A percentile compares a stretch with the other conserved stretches of the same genome.
phyloP scores from a whole-genome alignment of 2,888 invertebrate genomes.

The Drosophila mimica region DNA sequence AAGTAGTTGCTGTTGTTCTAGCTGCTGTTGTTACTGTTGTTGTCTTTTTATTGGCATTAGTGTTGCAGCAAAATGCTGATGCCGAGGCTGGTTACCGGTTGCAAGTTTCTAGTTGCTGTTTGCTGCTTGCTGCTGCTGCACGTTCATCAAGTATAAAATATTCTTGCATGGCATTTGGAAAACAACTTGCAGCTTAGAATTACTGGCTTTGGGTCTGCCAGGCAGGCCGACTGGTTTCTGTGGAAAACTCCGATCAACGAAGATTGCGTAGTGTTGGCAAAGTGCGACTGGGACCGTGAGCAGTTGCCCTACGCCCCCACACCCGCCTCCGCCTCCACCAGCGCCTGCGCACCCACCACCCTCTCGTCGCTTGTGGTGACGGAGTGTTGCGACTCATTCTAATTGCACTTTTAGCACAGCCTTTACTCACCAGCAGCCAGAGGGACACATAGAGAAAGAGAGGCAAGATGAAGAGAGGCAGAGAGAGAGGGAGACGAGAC shows the following conservation, averaged over 20 bases:
- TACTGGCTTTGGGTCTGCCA: constrained; percentile 47
- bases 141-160: constrained; percentile 72
- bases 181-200: constrained; percentile 73
- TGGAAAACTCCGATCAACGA: constrained; percentile 51
- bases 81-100: constrained; percentile 52
- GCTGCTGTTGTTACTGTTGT: constrained; percentile 30
- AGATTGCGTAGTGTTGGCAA: constrained; percentile 64
- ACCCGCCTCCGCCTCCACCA: constrained; percentile 9
- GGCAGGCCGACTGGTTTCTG: constrained; percentile 58
- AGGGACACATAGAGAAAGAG: constrained; percentile 3
- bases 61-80: constrained; percentile 33
- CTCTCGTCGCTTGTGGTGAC: constrained; percentile 5
- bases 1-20: constrained; percentile 36
- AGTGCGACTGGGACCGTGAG: constrained; percentile 45
- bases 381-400: constrained; percentile 59
- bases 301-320: constrained; percentile 62
- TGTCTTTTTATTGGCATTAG: constrained; percentile 57
- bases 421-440: constrained; percentile 31
- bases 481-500: constrained; percentile 7
- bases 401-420: constrained; percentile 65
- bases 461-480: constrained; percentile 5
- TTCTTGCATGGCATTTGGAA: constrained; percentile 76
- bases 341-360: constrained; percentile 1
- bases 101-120: constrained; percentile 43
- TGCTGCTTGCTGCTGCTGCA: constrained; percentile 36